phyloP scores from a whole-genome alignment of 1,140 invertebrate species.

The Papilio helenus region DNA sequence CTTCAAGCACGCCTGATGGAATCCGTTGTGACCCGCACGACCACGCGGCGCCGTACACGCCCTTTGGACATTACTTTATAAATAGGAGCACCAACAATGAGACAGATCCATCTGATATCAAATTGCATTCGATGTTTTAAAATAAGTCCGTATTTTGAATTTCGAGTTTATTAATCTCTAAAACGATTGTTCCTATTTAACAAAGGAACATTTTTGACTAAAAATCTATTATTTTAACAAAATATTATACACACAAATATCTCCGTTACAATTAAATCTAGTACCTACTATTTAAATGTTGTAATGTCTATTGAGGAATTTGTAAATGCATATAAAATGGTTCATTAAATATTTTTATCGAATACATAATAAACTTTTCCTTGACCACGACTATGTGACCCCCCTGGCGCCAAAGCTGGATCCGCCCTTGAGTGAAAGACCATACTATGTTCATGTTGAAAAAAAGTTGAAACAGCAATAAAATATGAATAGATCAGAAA shows the following conservation, averaged over 20 bases:
- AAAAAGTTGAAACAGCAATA: no score
- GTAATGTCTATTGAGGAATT: neutral
- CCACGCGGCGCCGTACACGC: constrained; percentile 58
- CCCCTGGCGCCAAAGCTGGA: no score
- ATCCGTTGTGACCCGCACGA: constrained; percentile 76
- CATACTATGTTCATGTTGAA: no score
- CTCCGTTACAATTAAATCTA: no score
- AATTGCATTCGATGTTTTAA: constrained; percentile 24
- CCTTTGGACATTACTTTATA: constrained; percentile 73
- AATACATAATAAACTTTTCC: constrained; percentile 9
- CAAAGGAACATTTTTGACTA: no score
- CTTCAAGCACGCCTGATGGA: constrained; percentile 78
- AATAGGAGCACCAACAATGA: constrained; percentile 59
- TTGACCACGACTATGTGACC: no score
- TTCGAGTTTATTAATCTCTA: neutral
- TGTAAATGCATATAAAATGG: neutral
- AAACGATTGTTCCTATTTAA: no score
- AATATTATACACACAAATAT: no score
- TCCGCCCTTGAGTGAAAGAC: no score
- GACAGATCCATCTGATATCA: constrained; percentile 32
- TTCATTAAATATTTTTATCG: constrained; percentile 13
- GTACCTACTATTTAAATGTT: no score
- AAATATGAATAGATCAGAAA: no score
- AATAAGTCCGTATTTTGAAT: neutral
- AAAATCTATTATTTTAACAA: no score